Evolutionary conservation across 1,140 invertebrate species (phyloP).

Genomic region (Ruditapes philippinarum): DNA sequence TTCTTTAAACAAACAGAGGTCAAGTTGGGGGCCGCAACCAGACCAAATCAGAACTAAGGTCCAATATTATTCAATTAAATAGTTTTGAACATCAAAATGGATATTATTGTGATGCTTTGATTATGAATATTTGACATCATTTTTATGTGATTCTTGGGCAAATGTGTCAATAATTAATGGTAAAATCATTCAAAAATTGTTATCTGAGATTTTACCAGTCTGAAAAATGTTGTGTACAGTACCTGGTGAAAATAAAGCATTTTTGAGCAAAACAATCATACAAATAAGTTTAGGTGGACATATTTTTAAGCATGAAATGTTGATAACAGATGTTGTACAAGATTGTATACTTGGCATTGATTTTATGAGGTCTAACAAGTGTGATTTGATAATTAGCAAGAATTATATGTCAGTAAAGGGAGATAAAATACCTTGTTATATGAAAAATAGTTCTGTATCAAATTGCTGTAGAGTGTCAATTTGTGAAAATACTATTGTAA

Average conservation of each 20-base stretch:
- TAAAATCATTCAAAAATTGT: neutral
- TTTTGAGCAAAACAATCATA: neutral
- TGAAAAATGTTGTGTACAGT: neutral
- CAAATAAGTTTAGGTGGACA: neutral
- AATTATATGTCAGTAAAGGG: neutral
- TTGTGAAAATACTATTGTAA: neutral
- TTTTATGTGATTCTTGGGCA: slow-evolving; percentile 2
- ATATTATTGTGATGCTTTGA: neutral
- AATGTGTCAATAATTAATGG: neutral
- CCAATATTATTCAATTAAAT: neutral
- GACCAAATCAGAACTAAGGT: slow-evolving; percentile 11
- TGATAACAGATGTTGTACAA: slow-evolving; percentile 6
- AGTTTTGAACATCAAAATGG: neutral
- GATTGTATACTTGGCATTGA: slow-evolving; percentile 20
- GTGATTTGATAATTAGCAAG: slow-evolving; percentile 27
- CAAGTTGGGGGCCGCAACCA: slow-evolving; percentile 5
- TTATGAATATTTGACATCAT: neutral
- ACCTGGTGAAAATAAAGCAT: neutral
- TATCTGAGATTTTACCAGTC: neutral
- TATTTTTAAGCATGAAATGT: slow-evolving; percentile 9
- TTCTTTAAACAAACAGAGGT: neutral
- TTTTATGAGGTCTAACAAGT: slow-evolving; percentile 7
- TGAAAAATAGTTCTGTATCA: neutral
- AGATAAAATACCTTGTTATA: slow-evolving; percentile 21
- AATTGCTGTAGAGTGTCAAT: slow-evolving; percentile 19